Evolutionary conservation across 2,113 vertebrate genomes (phyloP).

Genomic region (Eurypyga helias): DNA sequence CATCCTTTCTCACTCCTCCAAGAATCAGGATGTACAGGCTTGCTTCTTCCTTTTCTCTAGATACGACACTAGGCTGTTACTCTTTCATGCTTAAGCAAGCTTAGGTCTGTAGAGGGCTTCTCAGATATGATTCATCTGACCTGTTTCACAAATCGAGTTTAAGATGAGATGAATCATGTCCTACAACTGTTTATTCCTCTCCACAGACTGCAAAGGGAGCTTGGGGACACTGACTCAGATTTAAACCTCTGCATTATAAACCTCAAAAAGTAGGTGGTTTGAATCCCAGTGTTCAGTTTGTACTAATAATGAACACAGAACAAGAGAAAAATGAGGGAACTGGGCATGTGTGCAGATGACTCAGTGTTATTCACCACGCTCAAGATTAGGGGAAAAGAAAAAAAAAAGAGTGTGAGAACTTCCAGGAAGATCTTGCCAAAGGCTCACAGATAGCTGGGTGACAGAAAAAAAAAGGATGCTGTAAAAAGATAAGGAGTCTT

Average conservation of each 20-base stretch:
- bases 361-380: background rate
- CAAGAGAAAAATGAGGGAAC: background rate
- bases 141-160: constrained; percentile 50
- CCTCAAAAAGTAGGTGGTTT: constrained; percentile 14
- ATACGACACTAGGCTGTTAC: background rate
- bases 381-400: background rate
- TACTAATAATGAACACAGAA: constrained; percentile 2
- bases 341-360: background rate
- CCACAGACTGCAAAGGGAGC: constrained; percentile 18
- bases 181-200: constrained; percentile 23
- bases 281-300: background rate
- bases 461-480: background rate
- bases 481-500: background rate
- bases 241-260: constrained; percentile 29
- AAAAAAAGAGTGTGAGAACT: background rate
- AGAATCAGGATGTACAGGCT: background rate
- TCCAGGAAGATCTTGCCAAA: constrained; percentile 20
- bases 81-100: constrained; percentile 32
- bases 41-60: background rate
- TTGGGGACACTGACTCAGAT: constrained; percentile 52
- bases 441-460: background rate
- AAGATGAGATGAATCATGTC: constrained; percentile 57
- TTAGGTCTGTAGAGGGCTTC: constrained; percentile 14
- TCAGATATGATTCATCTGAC: constrained; percentile 55
- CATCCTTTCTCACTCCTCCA: background rate